A percentile compares a stretch with the other conserved stretches of the same genome.
phyloP scores from a whole-genome alignment of 2,888 invertebrate species.

The Polyommatus iphigenia region DNA sequence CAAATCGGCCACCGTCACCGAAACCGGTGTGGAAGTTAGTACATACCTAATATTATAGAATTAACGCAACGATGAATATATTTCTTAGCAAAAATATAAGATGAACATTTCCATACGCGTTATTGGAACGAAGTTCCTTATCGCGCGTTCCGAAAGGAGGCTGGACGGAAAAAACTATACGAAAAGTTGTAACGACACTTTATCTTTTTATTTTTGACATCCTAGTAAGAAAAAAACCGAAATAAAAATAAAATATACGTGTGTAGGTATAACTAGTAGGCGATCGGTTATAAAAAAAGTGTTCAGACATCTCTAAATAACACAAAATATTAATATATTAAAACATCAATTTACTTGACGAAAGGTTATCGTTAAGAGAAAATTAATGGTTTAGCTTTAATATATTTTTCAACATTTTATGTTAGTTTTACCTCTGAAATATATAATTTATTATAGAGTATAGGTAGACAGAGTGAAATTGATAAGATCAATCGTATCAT shows the following conservation, averaged over 20 bases:
- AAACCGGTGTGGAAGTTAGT: too few relatives aligned
- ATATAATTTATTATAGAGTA: too few relatives aligned
- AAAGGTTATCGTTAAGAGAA: not conserved
- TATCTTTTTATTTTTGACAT: constrained; percentile 17
- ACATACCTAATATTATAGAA: not conserved
- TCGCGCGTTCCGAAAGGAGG: too few relatives aligned
- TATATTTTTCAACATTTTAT: too few relatives aligned
- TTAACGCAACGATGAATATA: not conserved
- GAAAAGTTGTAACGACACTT: not conserved
- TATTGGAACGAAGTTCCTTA: not conserved
- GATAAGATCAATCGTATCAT: too few relatives aligned
- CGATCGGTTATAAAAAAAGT: not conserved
- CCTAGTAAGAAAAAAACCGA: not conserved
- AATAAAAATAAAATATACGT: constrained; percentile 18
- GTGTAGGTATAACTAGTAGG: not conserved
- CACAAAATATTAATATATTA: constrained; percentile 1
- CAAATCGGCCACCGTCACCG: too few relatives aligned
- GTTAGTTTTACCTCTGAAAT: too few relatives aligned
- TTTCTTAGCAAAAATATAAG: not conserved
- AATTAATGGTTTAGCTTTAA: not conserved
- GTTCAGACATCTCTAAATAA: not conserved
- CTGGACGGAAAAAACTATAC: too few relatives aligned
- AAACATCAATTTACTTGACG: not conserved
- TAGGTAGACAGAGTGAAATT: too few relatives aligned
- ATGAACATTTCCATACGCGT: not conserved